Conservation (phyloP, 30 jellyfish, hydroid and myxozoan genomes). For the Turritopsis rubra region DNA sequence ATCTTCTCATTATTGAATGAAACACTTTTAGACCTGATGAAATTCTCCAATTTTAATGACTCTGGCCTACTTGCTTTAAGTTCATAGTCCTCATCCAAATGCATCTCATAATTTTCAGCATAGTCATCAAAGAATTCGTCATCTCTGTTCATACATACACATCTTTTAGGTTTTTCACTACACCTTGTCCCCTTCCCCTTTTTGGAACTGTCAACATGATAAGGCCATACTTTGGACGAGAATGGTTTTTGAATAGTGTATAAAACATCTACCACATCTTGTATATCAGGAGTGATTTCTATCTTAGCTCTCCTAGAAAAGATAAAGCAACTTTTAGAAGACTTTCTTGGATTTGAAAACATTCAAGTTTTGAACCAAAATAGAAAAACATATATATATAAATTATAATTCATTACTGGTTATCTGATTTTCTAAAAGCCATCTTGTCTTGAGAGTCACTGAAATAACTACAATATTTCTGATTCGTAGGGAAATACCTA, state of each 20-base stretch:
- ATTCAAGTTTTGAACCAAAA: too few relatives aligned
- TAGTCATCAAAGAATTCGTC: neutral
- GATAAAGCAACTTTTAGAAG: too few relatives aligned
- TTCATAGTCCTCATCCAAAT: neutral
- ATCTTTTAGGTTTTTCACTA: neutral
- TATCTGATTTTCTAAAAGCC: too few relatives aligned
- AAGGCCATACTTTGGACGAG: neutral
- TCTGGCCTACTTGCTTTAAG: neutral
- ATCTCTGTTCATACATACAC: neutral
- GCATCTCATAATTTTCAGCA: neutral
- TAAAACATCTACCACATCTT: neutral
- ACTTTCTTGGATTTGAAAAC: too few relatives aligned
- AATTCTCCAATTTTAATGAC: neutral
- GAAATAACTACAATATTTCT: too few relatives aligned
- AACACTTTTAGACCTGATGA: neutral
- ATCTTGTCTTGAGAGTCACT: too few relatives aligned
- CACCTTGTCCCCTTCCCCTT: neutral
- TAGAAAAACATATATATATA: too few relatives aligned
- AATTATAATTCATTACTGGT: too few relatives aligned
- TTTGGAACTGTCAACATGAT: neutral
- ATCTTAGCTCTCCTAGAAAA: too few relatives aligned
- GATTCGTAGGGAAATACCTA: too few relatives aligned
- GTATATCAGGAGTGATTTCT: too few relatives aligned
- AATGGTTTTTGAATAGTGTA: neutral
- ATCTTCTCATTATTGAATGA: neutral